Percentiles rank a stretch among this genome's conserved stretches.
phyloP scores from a whole-genome alignment of 2,797 vertebrate species.

The Chloroceryle amazona region DNA sequence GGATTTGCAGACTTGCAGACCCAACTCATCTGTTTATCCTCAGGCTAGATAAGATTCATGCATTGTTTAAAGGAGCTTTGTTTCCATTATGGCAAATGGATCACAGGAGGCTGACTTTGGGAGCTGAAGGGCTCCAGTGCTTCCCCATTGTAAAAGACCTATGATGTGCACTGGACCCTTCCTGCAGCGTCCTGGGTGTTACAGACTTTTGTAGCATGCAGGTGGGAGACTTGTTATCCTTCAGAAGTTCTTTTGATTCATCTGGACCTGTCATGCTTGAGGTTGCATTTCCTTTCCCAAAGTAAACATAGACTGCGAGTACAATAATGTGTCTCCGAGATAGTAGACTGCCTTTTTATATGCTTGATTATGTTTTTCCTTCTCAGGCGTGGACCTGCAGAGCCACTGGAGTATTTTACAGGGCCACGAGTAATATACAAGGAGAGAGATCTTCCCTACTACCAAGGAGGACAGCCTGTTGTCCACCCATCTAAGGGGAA shows the following conservation, averaged over 20 bases:
- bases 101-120: slow-evolving; percentile 45
- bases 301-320: slow-evolving; percentile 14
- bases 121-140: slow-evolving; percentile 48
- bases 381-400: slow-evolving; percentile 87
- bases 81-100: slow-evolving; percentile 67
- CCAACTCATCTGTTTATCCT: slow-evolving; percentile 78
- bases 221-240: slow-evolving; percentile 52
- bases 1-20: slow-evolving; percentile 73
- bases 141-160: slow-evolving; percentile 55
- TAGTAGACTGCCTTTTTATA: slow-evolving; percentile 22
- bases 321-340: neutral
- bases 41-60: slow-evolving; percentile 75
- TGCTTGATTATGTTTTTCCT: slow-evolving; percentile 54
- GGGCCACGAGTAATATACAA: slow-evolving; percentile 82
- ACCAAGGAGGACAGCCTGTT: slow-evolving; percentile 83
- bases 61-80: slow-evolving; percentile 62
- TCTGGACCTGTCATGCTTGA: slow-evolving; percentile 27
- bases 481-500: slow-evolving; percentile 80
- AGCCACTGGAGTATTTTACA: slow-evolving; percentile 87
- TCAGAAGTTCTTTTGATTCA: slow-evolving; percentile 58
- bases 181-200: neutral
- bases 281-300: slow-evolving; percentile 51
- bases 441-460: slow-evolving; percentile 85
- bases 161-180: slow-evolving; percentile 25
- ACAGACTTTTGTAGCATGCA: neutral